Evolutionary conservation across 2,113 vertebrate species (phyloP).

Genomic region (Cnemophilus loriae): DNA sequence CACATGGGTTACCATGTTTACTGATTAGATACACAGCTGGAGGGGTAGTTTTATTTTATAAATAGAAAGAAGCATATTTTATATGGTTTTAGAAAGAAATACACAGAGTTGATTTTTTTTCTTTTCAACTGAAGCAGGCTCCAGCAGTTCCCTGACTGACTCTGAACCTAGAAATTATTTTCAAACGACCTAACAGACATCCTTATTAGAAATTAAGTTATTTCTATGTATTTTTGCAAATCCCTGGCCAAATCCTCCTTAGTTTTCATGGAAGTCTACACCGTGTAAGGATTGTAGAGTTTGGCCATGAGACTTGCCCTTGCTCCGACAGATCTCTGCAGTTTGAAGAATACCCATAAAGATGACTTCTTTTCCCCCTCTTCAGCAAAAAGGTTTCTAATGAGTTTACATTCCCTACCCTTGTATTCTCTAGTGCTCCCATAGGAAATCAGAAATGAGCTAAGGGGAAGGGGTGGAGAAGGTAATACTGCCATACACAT

Average conservation of each 20-base stretch:
- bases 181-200: background rate
- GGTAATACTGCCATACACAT: background rate
- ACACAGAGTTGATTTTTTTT: background rate
- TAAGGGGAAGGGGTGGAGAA: background rate
- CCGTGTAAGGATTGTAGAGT: background rate
- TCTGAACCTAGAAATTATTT: background rate
- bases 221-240: background rate
- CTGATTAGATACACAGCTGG: constrained; percentile 56
- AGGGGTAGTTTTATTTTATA: constrained; percentile 31
- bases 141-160: background rate
- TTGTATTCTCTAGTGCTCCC: background rate
- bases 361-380: background rate
- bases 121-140: background rate
- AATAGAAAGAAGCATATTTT: background rate
- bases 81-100: background rate
- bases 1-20: constrained; percentile 24
- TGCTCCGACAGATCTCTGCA: background rate
- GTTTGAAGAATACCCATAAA: background rate
- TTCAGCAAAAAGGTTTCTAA: background rate
- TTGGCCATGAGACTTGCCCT: background rate
- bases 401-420: background rate
- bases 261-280: background rate
- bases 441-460: background rate
- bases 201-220: background rate
- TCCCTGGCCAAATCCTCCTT: background rate